Evolutionary conservation across 2,113 vertebrate genomes (phyloP), one percentile per base, ranked within the genome.

Genomic region (Elephantulus edwardii): DNA sequence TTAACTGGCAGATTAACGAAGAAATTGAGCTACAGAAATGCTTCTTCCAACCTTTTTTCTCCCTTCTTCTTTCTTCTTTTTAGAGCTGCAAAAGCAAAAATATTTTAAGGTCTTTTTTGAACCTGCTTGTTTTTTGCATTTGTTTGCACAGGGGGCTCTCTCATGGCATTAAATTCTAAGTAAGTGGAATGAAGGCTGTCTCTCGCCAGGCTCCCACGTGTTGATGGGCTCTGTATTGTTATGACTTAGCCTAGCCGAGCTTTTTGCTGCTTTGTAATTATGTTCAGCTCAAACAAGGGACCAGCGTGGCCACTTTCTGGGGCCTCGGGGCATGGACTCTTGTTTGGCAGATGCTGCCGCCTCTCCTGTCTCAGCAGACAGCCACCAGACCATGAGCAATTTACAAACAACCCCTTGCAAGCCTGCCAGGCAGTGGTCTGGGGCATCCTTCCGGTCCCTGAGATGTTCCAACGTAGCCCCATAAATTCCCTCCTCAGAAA

Each of bases 1-100:
- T 75, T 60, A 48, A 70, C 86, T 33, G 81, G 58, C 83, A 94
- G 80, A 77, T 78, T 89, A 89, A 91, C 64, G 52, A 70, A 90
- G 74, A 93, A 81, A 44, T 7, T 44, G 92, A 75, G 22, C 72
- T 92, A 28, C 13, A 75, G 70, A 84, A 90, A 72, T 50, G 66
- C n/a, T 75, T 82, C 74, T 42, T 89, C 87, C 33, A 33, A 28
- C 33, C 35, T 91, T 78, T 79, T 11, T 64, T 78, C 92, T 72
- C 20, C 40, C 26, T 58, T 48, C 33, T 2, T n/a, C n/a, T 11
- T 60, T 44, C 60, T 66, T 30, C 56, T 74, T 86, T 54, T 60
- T 68, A 46, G 30, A 81, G 46, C 62, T 62, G 62, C 20, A 44
- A 78, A 92, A 77, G 11, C 54, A 42, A 86, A 92, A 71, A 30